Base-by-base conservation (phyloP, 1,140 invertebrate genomes). In the Atta colombica region DNA sequence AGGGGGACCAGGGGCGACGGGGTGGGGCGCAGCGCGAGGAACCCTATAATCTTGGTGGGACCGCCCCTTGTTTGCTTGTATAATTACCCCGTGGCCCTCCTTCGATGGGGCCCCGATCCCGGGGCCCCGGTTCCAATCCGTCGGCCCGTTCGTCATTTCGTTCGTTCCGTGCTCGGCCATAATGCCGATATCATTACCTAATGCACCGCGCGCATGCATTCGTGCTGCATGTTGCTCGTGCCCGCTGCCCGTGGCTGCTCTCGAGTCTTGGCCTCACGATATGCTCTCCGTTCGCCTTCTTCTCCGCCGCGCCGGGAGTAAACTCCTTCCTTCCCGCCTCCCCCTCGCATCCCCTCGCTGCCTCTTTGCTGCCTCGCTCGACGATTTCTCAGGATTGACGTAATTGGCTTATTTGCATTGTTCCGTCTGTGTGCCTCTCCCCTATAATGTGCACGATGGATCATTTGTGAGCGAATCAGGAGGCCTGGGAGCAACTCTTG, bases 51-150 rank as follows among this genome's bases (percentile, higher is more conserved):
- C 31, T 31, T 31, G 31, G 31, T 31, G 31, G 93, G 90, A 92
- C 94, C 93, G 93, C 93, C 94, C 92, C 94, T 94, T 94, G 94
- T 94, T 94, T 94, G 94, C 94, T 94, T 94, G 94, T 93, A 94
- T 94, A 94, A 94, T 94, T 94, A 94, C 93, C 93, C 91, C 74
- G 85, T 93, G 84, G 89, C 90, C 92, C 93, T 93, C 93, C 93
- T 92, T 93, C 92, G 90, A 93, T 93, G 88, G 89, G 92, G 91
- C 89, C 80, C 69, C 80, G 85, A 90, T 78, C 85, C 58, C 84
- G 78, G 60, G 80, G 90, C 80, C 89, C 89, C 89, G 81, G 65
- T 88, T 90, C 90, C 92, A 92, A 93, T 93, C 89, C 93, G 88
- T 91, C 90, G 93, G 87, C 86, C 88, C 89, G 88, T 89, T 90